These are phyloP conservation scores for Hermaeophaga mercurialis DNA, from an alignment of 2,888 invertebrate genomes.

Conservation along the genomic window DNA sequence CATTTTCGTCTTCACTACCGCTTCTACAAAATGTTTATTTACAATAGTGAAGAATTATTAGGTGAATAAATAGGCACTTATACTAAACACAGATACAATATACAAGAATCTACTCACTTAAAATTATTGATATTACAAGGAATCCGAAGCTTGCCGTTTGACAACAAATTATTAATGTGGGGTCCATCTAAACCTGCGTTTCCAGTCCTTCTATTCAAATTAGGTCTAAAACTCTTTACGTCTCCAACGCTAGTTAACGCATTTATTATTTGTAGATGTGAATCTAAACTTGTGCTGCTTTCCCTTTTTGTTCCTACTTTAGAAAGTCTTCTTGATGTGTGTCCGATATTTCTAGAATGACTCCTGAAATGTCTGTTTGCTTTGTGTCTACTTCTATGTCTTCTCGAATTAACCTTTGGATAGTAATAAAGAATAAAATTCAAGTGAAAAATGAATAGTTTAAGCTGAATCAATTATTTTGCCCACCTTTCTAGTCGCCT, in stretches of 20 bases:
- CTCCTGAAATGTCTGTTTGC: slow-evolving; percentile 42
- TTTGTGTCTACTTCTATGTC: slow-evolving; percentile 54
- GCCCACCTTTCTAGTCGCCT: slow-evolving; percentile 68
- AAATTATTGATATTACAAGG: slow-evolving; percentile 42
- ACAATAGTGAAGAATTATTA: not conserved
- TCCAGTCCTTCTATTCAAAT: slow-evolving; percentile 60
- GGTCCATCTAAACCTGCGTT: slow-evolving; percentile 60
- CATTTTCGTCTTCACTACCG: slow-evolving; percentile 56
- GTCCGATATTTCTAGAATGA: slow-evolving; percentile 43
- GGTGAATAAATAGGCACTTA: not conserved
- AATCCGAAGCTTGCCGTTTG: slow-evolving; percentile 52
- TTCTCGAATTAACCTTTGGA: slow-evolving; percentile 57
- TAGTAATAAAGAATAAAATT: not conserved
- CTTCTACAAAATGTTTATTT: slow-evolving; percentile 31
- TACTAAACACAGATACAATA: not conserved
- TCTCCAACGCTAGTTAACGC: slow-evolving; percentile 62
- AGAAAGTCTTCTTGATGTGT: slow-evolving; percentile 51
- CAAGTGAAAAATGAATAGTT: too few relatives aligned
- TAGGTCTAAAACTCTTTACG: slow-evolving; percentile 62
- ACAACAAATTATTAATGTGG: slow-evolving; percentile 51
- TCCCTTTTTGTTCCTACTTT: slow-evolving; percentile 51
- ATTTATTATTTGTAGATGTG: slow-evolving; percentile 73
- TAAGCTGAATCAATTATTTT: not conserved
- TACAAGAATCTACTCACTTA: slow-evolving; percentile 1
- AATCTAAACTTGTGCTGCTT: slow-evolving; percentile 82